A percentile compares a stretch with the other conserved stretches of the same genome.
These are phyloP conservation scores for Chironomus tentans DNA, from an alignment of 2,888 invertebrate species.

Conservation along the genomic window DNA sequence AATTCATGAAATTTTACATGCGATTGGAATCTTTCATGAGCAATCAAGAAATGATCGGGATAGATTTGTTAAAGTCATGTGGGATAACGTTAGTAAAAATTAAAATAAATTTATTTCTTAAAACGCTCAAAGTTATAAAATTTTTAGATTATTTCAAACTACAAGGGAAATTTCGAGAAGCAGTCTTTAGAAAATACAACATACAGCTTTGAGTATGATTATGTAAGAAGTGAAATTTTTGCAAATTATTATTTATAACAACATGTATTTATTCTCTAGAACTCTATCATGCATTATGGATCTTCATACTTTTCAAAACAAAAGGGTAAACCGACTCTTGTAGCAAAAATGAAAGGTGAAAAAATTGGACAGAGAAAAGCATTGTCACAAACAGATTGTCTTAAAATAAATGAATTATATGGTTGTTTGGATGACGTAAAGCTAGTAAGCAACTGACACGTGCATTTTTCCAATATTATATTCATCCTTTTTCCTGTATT, in stretches of 20 bases:
- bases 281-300: slow-evolving; percentile 73
- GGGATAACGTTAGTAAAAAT: slow-evolving; percentile 56
- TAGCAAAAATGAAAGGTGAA: slow-evolving; percentile 47
- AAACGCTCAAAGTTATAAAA: slow-evolving; percentile 34
- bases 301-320: slow-evolving; percentile 53
- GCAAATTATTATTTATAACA: background rate
- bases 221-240: slow-evolving; percentile 32
- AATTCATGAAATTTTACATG: slow-evolving; percentile 74
- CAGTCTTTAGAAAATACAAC: slow-evolving; percentile 55
- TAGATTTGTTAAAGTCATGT: slow-evolving; percentile 56
- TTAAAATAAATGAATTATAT: slow-evolving; percentile 58
- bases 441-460: slow-evolving; percentile 35
- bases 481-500: background rate
- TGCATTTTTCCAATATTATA: background rate
- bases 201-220: slow-evolving; percentile 63
- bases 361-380: slow-evolving; percentile 54
- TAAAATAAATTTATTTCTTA: slow-evolving; percentile 31
- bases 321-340: slow-evolving; percentile 53
- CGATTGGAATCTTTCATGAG: slow-evolving; percentile 72
- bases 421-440: slow-evolving; percentile 48
- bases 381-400: slow-evolving; percentile 56
- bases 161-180: slow-evolving; percentile 54
- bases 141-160: slow-evolving; percentile 43
- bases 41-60: slow-evolving; percentile 68
- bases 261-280: too few species aligned